Conservation (phyloP, 2,888 invertebrate species). For the Hermaeophaga mercurialis region DNA sequence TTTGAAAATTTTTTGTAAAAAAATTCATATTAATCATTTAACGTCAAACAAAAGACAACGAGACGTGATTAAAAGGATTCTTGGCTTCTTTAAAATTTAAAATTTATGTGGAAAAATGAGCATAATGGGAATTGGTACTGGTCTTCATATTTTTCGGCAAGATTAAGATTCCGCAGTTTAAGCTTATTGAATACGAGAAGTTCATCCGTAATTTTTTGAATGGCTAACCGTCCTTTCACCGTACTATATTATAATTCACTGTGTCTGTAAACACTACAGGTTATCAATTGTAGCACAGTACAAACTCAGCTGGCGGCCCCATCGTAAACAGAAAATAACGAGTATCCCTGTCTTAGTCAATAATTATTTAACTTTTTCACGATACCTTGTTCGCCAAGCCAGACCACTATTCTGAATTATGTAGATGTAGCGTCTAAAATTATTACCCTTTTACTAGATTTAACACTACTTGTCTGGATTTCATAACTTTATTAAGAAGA, state of each 20-base stretch:
- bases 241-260: constrained; percentile 40
- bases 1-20: no score
- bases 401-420: constrained; percentile 45
- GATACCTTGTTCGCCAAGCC: constrained; percentile 41
- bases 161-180: no score
- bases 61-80: no score
- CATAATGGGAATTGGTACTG: no score
- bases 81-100: no score
- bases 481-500: constrained; percentile 36
- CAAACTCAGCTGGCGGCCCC: constrained; percentile 50
- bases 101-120: no score
- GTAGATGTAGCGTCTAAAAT: constrained; percentile 43
- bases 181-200: background rate
- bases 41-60: no score
- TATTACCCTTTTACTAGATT: constrained; percentile 46
- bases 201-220: background rate
- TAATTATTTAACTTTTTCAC: constrained; percentile 54
- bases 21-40: no score
- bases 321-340: constrained; percentile 51
- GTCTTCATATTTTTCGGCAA: no score
- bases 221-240: constrained; percentile 1
- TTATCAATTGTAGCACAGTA: constrained; percentile 54
- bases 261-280: constrained; percentile 54
- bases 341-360: constrained; percentile 52
- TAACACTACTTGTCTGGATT: constrained; percentile 43